phyloP scores from a whole-genome alignment of 1,140 invertebrate genomes.

The Saccostrea echinata region DNA sequence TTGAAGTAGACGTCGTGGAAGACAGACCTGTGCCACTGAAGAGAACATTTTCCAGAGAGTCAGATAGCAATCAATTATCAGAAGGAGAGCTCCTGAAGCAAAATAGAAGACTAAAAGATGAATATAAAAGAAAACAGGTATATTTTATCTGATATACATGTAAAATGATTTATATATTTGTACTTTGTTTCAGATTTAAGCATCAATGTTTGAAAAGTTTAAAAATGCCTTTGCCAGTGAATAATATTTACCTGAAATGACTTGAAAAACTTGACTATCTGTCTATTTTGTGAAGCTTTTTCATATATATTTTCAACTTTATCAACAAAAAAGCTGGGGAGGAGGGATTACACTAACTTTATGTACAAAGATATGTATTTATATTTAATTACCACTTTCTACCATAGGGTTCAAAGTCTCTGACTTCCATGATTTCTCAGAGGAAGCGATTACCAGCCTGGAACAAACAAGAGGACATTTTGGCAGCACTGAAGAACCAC shows the following conservation, averaged over 20 bases:
- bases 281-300: too few species aligned
- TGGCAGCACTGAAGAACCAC: conserved; percentile 63
- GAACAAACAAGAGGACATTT: conserved; percentile 82
- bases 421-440: conserved; percentile 81
- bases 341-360: too few species aligned
- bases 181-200: too few species aligned
- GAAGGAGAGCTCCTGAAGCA: conserved; percentile 65
- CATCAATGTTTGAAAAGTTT: too few species aligned
- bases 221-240: too few species aligned
- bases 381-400: not conserved
- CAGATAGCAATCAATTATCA: conserved; percentile 41
- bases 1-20: conserved; percentile 46
- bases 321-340: too few species aligned
- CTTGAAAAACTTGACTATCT: too few species aligned
- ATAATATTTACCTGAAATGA: too few species aligned
- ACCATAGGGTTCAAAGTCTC: conserved; percentile 82
- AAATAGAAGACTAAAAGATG: conserved; percentile 70
- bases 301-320: too few species aligned
- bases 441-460: conserved; percentile 90
- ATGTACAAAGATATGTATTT: not conserved
- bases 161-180: too few species aligned
- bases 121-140: conserved; percentile 66
- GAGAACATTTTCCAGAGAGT: conserved; percentile 57
- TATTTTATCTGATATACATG: too few species aligned
- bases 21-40: conserved; percentile 54